These are phyloP conservation scores for Clarias pachynema DNA, from an alignment of 2,797 vertebrate genomes.

Conservation along the genomic window DNA sequence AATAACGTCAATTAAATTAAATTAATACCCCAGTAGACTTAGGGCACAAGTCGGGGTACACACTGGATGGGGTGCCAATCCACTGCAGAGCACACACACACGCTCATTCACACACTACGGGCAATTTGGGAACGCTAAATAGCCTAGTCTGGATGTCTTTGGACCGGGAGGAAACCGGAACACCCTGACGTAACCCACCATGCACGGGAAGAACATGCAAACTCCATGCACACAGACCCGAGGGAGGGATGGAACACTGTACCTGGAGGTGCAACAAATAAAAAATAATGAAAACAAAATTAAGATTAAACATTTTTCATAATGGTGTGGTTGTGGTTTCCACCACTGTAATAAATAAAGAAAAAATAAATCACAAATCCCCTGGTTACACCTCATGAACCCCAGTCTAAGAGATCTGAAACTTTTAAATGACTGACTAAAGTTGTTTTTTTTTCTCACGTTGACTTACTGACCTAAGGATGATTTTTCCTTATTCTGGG, in stretches of 20 bases:
- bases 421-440: not conserved
- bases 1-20: not conserved
- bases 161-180: no score
- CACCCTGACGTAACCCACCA: no score
- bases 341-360: not conserved
- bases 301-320: not conserved
- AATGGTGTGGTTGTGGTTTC: constrained; percentile 13
- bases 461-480: not conserved
- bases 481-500: not conserved
- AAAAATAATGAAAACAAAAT: not conserved
- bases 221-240: no score
- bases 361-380: not conserved
- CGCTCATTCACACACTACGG: no score
- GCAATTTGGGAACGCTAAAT: no score
- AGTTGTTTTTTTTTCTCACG: not conserved
- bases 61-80: no score
- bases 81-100: no score
- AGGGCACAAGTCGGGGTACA: no score
- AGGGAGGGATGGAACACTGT: no score
- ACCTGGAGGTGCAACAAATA: not conserved
- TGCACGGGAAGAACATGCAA: no score
- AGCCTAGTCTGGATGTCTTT: no score
- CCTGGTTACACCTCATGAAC: not conserved
- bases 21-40: no score
- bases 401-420: not conserved